phyloP scores from a whole-genome alignment of 2,797 vertebrate genomes.

The Vespertilio murinus region DNA sequence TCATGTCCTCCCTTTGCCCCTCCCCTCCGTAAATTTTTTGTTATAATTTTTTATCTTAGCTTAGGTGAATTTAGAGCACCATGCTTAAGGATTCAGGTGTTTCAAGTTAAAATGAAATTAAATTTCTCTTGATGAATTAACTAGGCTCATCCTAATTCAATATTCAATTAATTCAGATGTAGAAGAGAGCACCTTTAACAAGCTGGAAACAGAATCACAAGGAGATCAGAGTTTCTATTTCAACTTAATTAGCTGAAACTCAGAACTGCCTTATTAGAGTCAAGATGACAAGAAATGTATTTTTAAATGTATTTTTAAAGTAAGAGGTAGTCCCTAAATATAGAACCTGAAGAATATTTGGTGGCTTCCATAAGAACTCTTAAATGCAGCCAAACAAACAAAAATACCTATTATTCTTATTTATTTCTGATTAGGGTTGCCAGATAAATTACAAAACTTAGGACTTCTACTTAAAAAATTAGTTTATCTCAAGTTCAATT shows the following conservation, averaged over 20 bases:
- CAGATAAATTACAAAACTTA: conserved; percentile 26
- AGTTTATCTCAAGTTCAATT: conserved; percentile 36
- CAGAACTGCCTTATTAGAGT: conserved; percentile 47
- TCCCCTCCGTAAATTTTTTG: background rate
- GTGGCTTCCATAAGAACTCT: background rate
- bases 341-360: background rate
- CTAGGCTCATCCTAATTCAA: conserved; percentile 38
- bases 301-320: background rate
- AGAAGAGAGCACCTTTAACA: conserved; percentile 35
- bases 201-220: conserved; percentile 37
- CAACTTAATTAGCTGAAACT: conserved; percentile 62
- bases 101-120: conserved; percentile 65
- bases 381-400: background rate
- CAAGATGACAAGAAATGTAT: background rate
- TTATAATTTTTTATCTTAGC: conserved; percentile 40
- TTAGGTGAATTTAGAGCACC: conserved; percentile 2
- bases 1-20: background rate
- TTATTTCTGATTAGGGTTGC: background rate
- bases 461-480: background rate
- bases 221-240: conserved; percentile 65
- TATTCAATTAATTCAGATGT: conserved; percentile 65
- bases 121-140: conserved; percentile 65
- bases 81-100: conserved; percentile 17
- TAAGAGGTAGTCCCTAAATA: background rate
- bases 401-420: background rate